Evolutionary conservation across 2,797 vertebrate species (phyloP), one percentile per base, ranked within the genome.

Genomic region (Perodicticus potto): DNA sequence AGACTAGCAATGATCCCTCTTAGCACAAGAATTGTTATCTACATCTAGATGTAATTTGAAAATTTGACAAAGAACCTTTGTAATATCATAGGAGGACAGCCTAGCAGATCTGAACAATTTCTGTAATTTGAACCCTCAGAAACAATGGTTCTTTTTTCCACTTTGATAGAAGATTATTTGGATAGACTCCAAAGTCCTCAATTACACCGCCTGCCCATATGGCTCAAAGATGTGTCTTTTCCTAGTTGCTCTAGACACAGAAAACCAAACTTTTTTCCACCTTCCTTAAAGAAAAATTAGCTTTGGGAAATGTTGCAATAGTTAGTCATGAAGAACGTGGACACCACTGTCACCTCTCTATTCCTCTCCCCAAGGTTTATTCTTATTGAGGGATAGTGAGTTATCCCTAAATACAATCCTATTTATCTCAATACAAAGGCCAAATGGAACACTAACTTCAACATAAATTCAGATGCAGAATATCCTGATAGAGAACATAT

Each of bases 81-180:
- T 96, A 67, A 87, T 72, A 53, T 53, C 59, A 40, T 0, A 83
- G 63, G n/a, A 82, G 72, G 22, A 73, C 17, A 65, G 86, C 89
- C 73, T 32, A 93, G 72, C 53, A 85, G 86, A 95, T 76, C 7
- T 53, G 92, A 84, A 77, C 67, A 72, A 92, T 74, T 90, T 97
- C 97, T 22, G 27, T 22, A 70, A 97, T 55, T 89, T 81, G 77
- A 94, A 96, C n/a, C 63, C 73, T 93, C 34, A 3, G 3, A 5
- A 95, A 97, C 96, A 97, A 97, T 82, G 84, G 74, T 57, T 95
- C 97, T 93, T 88, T 97, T 96, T 80, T 97, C 74, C 57, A 45
- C 34, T 72, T 81, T 74, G 69, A 70, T 85, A 27, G 84, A 96
- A 91, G 95, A 88, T 61, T 37, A 22, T 83, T 59, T 96, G 95